phyloP scores from a whole-genome alignment of 2,113 vertebrate genomes.

The Chloropsis hardwickii region DNA sequence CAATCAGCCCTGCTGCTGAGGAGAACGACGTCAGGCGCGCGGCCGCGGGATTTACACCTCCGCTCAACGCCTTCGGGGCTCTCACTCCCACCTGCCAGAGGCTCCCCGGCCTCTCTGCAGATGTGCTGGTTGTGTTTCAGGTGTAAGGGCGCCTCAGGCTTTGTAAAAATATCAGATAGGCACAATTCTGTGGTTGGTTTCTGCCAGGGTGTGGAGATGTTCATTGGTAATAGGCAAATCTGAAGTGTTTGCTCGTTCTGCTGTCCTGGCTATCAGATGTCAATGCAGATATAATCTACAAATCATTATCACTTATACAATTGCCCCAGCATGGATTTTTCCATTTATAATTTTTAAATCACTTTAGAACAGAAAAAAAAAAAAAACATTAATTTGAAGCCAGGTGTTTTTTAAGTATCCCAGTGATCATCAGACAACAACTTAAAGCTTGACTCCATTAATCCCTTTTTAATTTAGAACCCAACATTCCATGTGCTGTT shows the following conservation, averaged over 20 bases:
- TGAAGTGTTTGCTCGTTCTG: not conserved
- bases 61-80: not conserved
- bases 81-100: not conserved
- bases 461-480: not conserved
- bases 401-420: not conserved
- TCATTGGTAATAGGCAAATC: not conserved
- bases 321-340: not conserved
- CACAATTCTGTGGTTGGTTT: not conserved
- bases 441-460: not conserved
- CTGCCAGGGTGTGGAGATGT: accelerated
- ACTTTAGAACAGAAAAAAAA: not conserved
- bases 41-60: slow-evolving; percentile 37
- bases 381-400: not conserved
- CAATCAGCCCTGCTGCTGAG: slow-evolving; percentile 17
- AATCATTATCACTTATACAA: not conserved
- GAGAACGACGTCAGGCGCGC: slow-evolving; percentile 1
- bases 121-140: not conserved
- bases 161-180: not conserved
- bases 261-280: not conserved
- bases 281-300: not conserved
- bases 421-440: not conserved
- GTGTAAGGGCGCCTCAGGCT: not conserved
- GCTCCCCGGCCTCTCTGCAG: not conserved
- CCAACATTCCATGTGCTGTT: accelerated
- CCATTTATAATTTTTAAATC: not conserved